phyloP scores from a whole-genome alignment of 2,113 vertebrate species.

The Eublepharis macularius region DNA sequence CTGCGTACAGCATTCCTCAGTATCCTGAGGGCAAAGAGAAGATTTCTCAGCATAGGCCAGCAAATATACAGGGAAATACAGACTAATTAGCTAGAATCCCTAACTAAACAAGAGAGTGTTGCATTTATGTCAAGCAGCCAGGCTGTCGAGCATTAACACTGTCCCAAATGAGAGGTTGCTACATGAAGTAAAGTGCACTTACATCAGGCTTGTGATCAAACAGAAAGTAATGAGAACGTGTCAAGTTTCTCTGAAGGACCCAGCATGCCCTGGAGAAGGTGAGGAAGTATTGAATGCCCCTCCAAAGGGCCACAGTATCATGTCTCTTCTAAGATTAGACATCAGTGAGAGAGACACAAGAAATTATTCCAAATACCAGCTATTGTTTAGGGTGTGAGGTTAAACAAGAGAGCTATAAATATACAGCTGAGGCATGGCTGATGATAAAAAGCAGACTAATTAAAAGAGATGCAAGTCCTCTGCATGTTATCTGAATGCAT shows the following conservation, averaged over 20 bases:
- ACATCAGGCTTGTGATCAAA: slow-evolving; percentile 54
- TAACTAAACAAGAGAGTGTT: slow-evolving; percentile 46
- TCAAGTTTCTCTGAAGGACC: slow-evolving; percentile 52
- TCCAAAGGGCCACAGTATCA: slow-evolving; percentile 44
- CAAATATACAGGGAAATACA: slow-evolving; percentile 36
- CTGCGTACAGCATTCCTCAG: slow-evolving; percentile 2
- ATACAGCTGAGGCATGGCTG: slow-evolving; percentile 8
- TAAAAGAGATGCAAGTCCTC: neutral
- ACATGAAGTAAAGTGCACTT: slow-evolving; percentile 54
- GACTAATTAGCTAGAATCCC: slow-evolving; percentile 47
- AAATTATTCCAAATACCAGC: slow-evolving; percentile 53
- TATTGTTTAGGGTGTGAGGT: slow-evolving; percentile 47
- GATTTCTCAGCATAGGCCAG: slow-evolving; percentile 17
- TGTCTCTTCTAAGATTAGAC: slow-evolving; percentile 63
- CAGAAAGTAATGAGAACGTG: slow-evolving; percentile 54
- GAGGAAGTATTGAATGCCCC: neutral
- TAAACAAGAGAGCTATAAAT: slow-evolving; percentile 30
- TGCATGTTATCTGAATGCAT: too few relatives aligned
- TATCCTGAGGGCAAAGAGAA: neutral
- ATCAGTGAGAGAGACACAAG: slow-evolving; percentile 58
- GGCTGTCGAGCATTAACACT: slow-evolving; percentile 53
- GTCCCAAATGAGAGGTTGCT: slow-evolving; percentile 54
- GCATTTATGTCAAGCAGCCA: slow-evolving; percentile 45
- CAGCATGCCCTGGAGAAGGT: neutral
- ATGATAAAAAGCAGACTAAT: slow-evolving; percentile 36